Evolutionary conservation across 2,888 invertebrate species (phyloP), one percentile per base, ranked within the genome.

Genomic region (Allolobophora icterica): DNA sequence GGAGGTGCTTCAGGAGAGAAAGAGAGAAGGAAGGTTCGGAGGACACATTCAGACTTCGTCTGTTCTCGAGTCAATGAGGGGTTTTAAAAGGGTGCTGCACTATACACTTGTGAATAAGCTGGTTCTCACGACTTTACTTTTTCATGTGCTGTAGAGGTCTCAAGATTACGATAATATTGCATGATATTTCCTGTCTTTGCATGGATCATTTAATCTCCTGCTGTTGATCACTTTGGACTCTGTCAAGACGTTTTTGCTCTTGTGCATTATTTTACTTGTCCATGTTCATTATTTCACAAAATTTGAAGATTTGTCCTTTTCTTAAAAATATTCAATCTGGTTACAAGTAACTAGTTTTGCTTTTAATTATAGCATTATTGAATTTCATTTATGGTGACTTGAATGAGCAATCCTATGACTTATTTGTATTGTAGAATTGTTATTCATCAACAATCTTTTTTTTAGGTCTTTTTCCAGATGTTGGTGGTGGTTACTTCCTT

Each of bases 401-500:
- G 71, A 71, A 11, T 71, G 71, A 71, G 71, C n/a, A n/a, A n/a
- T 71, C 71, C n/a, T 30, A 71, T n/a, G 8, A 71, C 0, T 30
- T n/a, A n/a, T n/a, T 71, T 71, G 30, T n/a, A 71, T 71, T 71
- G n/a, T 13, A n/a, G 30, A n/a, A 71, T 71, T 52, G 5, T 71
- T n/a, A 71, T n/a, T 71, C 71, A 1, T 30, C 30, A 45, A 89
- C 35, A 19, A n/a, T 4, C n/a, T n/a, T 52, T 33, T 21, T 91
- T 34, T n/a, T 92, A 96, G 96, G 99, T 19, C 96, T 99, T 83
- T 98, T 99, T 94, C 98, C 99, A 1, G 99, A 99, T 96, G 99
- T 99, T 17, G 99, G 99, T 1, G 99, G 98, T 0, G 97, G 98
- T 0, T 97, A 98, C 94, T 98, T 99, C 95, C 96, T 99, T 91